Evolutionary conservation across 1,140 invertebrate species (phyloP), one percentile per base, ranked within the genome.

Genomic region (Hyphantria cunea): DNA sequence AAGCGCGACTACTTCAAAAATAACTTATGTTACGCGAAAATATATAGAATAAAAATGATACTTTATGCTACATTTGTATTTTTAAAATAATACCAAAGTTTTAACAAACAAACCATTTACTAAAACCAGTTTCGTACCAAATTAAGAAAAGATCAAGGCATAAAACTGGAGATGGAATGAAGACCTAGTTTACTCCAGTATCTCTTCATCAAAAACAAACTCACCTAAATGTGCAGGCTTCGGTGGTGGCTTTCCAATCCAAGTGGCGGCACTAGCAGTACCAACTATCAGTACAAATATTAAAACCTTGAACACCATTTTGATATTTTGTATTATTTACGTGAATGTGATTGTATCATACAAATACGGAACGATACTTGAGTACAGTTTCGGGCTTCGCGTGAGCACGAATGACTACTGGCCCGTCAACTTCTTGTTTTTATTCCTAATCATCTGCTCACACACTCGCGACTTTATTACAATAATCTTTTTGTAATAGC

Each of bases 281-380:
- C 72, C 72, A 13, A 82, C 59, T 54, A 80, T 55, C 50, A 77
- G 47, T 17, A 66, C 65, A 32, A 86, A 34, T 45, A 76, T 70
- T 64, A 80, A 45, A 52, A 82, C 73, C 55, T 71, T 82, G 47
- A 70, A 77, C 68, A 84, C 69, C 79, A 85, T 85, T 65, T 76
- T 81, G 11, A 17, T 55, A 33, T 34, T 37, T 56, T 56, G 34
- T 17, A 11, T 10, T 56, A 39, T 58, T 58, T 31, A 15, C 0
- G 34, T 17, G 13, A 47, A 32, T 6, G 32, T 44, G 41, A n/a
- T 9, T n/a, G n/a, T 11, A 41, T n/a, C 13, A 12, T 44, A 45
- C 56, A 60, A 54, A 34, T 45, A 62, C 65, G 49, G 56, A 52
- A 56, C 50, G 37, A 52, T 59, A 63, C 45, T 68, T 58, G 58